Percentiles rank a stretch among this genome's conserved stretches.
phyloP scores from a whole-genome alignment of 2,113 vertebrate genomes.

The Caracal caracal region DNA sequence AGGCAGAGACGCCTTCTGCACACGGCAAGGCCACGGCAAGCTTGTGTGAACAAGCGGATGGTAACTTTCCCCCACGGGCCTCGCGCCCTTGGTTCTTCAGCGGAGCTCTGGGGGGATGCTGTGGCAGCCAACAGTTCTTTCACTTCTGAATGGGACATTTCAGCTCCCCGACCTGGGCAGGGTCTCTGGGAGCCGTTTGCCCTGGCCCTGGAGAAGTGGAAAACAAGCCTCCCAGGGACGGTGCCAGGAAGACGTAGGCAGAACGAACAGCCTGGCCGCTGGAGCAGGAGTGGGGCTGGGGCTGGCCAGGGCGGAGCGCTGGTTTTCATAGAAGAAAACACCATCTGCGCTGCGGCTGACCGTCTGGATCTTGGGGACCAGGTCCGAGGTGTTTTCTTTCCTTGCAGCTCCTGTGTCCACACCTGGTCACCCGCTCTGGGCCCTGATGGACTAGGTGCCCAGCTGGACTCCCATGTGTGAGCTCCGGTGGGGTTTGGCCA shows the following conservation, averaged over 20 bases:
- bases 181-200: not conserved
- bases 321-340: not conserved
- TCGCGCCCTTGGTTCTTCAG: too few species aligned
- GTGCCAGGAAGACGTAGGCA: not conserved
- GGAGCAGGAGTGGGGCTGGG: not conserved
- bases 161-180: not conserved
- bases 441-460: not conserved
- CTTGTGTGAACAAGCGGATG: not conserved
- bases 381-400: not conserved
- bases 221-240: not conserved
- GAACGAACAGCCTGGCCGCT: fast-evolving
- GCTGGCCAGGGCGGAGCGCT: not conserved
- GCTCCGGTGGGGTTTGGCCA: not conserved
- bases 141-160: not conserved
- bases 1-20: not conserved
- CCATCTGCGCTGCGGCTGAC: fast-evolving
- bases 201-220: not conserved
- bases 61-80: not conserved
- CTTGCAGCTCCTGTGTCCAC: fast-evolving
- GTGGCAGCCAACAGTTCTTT: too few species aligned
- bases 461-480: not conserved
- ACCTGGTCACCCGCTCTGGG: fast-evolving
- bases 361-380: fast-evolving
- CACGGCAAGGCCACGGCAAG: not conserved
- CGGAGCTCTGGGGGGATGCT: not conserved